Evolutionary conservation across 2,888 invertebrate species (phyloP), one percentile per base, ranked within the genome.

Genomic region (Alentia gelatinosa): DNA sequence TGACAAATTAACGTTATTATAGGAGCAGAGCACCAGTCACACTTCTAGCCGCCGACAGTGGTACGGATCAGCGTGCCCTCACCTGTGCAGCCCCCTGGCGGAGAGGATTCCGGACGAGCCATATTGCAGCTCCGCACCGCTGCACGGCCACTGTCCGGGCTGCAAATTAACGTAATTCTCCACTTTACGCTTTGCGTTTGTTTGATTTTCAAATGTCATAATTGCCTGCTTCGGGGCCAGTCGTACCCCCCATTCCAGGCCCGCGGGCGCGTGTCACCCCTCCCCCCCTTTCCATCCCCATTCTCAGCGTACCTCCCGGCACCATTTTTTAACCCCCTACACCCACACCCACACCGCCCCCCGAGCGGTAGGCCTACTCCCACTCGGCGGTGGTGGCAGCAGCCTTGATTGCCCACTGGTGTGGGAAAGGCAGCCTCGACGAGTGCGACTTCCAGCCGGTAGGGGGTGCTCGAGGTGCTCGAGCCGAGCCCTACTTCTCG

Each of bases 191-290:
- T 33, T 33, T 47, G 30, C 86, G 47, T 42, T 86, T 86, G 83
- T 83, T 83, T 47, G 86, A 86, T 86, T 86, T 86, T 47, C 86
- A 86, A 86, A 86, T 86, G 86, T 86, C 86, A 86, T 86, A 86
- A 86, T 86, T 86, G 86, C 30, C 86, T 42, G 83, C 86, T 86
- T 1, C 15, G 50, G 86, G 86, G 47, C 47, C 84, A 3, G 19
- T n/a, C 86, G 42, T 26, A 35, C 86, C 86, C 47, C 47, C 86
- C 33, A n/a, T n/a, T n/a, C n/a, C n/a, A n/a, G 7, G 42, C 26
- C 47, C 47, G 30, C 35, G 50, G 86, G 26, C 86, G 47, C 86
- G 86, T 86, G 86, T 35, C 79, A 79, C 37, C 42, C 84, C 84
- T 35, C 37, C 84, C 7, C 84, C 84, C 33, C 30, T n/a, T 7